A percentile compares a stretch with the other conserved stretches of the same genome.
phyloP scores from a whole-genome alignment of 2,888 invertebrate genomes.

The Thalpophila matura region DNA sequence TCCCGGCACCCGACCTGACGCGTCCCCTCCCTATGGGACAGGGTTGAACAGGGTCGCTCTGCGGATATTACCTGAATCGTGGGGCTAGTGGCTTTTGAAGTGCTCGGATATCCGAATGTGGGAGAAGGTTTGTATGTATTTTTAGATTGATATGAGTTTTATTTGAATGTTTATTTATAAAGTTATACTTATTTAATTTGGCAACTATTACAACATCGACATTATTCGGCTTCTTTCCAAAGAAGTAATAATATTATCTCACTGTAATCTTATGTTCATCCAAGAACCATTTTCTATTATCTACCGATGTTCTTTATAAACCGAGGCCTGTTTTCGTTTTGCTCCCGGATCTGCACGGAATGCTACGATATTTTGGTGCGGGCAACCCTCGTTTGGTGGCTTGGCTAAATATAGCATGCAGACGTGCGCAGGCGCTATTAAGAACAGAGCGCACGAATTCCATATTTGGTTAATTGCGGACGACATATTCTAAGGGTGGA shows the following conservation, averaged over 20 bases:
- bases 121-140: constrained; percentile 14
- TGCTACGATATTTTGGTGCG: constrained; percentile 57
- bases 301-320: neutral
- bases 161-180: neutral
- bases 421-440: constrained; percentile 56
- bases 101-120: constrained; percentile 2
- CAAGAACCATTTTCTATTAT: neutral
- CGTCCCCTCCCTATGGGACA: constrained; percentile 32
- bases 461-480: constrained; percentile 61
- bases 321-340: constrained; percentile 7
- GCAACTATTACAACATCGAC: neutral
- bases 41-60: constrained; percentile 48
- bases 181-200: neutral
- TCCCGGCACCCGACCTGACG: constrained; percentile 47
- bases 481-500: constrained; percentile 45
- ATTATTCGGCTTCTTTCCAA: neutral
- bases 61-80: constrained; percentile 22
- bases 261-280: neutral
- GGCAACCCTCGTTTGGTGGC: constrained; percentile 54
- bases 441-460: constrained; percentile 53
- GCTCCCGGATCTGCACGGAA: constrained; percentile 40
- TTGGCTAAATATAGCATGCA: constrained; percentile 55
- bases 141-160: neutral
- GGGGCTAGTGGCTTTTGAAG: constrained; percentile 2
- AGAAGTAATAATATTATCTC: too few species aligned